Evolutionary conservation across 2,113 vertebrate species (phyloP).

Genomic region (Semicossyphus pulcher): DNA sequence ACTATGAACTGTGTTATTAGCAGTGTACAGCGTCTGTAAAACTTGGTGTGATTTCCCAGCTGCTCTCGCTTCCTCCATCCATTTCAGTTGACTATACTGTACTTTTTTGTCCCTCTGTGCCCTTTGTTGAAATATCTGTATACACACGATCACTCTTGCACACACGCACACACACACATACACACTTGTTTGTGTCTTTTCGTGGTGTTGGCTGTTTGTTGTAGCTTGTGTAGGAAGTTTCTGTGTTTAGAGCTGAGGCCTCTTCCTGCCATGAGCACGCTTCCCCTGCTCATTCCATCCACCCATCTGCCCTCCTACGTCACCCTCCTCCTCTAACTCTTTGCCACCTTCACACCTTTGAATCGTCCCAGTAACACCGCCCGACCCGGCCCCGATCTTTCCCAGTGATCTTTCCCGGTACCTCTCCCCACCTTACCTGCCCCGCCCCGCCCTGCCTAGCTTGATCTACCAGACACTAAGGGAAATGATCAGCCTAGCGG

Average conservation of each 20-base stretch:
- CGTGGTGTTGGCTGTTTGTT: constrained; percentile 58
- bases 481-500: constrained; percentile 56
- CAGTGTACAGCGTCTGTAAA: not conserved
- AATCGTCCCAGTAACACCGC: constrained; percentile 23
- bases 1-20: not conserved
- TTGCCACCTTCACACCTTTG: constrained; percentile 2
- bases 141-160: constrained; percentile 8
- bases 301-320: constrained; percentile 46
- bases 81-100: constrained; percentile 26
- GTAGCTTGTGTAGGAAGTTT: constrained; percentile 27
- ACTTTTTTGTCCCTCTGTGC: constrained; percentile 5
- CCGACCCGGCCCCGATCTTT: constrained; percentile 1
- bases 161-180: constrained; percentile 12
- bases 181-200: constrained; percentile 32
- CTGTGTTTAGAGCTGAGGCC: constrained; percentile 37
- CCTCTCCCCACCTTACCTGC: constrained; percentile 7
- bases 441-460: constrained; percentile 34
- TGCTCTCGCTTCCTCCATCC: constrained; percentile 3
- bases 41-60: constrained; percentile 57
- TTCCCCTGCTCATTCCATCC: constrained; percentile 55
- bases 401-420: constrained; percentile 28
- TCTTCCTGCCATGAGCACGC: constrained; percentile 57
- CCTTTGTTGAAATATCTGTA: constrained; percentile 12
- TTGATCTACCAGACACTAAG: constrained; percentile 59
- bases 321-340: constrained; percentile 29